These are phyloP conservation scores for Eremobia ochroleuca DNA, from an alignment of 2,888 invertebrate genomes.

Conservation along the genomic window DNA sequence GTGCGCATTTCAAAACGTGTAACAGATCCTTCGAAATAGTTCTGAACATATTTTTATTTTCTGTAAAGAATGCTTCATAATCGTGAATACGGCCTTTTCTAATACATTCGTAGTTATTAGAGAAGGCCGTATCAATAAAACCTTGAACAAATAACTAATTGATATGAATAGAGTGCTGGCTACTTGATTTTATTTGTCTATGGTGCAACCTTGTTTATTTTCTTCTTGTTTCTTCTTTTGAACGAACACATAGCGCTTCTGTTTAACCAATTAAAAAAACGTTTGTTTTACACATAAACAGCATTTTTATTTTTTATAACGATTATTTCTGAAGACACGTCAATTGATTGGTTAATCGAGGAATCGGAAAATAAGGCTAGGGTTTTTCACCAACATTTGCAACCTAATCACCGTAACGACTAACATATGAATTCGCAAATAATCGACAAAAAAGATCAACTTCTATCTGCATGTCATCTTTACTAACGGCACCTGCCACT, in stretches of 20 bases:
- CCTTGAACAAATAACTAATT: background rate
- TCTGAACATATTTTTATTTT: background rate
- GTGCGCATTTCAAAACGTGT: background rate
- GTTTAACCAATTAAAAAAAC: background rate
- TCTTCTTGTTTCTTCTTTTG: background rate
- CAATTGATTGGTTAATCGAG: background rate
- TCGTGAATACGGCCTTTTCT: background rate
- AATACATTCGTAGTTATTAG: background rate
- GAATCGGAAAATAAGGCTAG: background rate
- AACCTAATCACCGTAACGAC: background rate
- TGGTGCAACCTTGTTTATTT: background rate
- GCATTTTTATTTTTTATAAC: background rate
- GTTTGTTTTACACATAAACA: background rate
- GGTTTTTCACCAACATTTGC: background rate
- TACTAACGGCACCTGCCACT: constrained; percentile 21
- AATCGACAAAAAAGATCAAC: background rate
- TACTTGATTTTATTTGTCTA: background rate
- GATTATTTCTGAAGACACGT: background rate
- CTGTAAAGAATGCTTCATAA: background rate
- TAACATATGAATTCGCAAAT: background rate
- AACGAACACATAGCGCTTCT: background rate
- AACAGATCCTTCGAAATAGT: background rate
- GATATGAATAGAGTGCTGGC: background rate
- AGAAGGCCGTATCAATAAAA: background rate
- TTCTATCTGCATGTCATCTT: constrained; percentile 24